A percentile compares a stretch with the other conserved stretches of the same genome.
phyloP scores from a whole-genome alignment of 2,888 invertebrate genomes.

The Ochropacha duplaris region DNA sequence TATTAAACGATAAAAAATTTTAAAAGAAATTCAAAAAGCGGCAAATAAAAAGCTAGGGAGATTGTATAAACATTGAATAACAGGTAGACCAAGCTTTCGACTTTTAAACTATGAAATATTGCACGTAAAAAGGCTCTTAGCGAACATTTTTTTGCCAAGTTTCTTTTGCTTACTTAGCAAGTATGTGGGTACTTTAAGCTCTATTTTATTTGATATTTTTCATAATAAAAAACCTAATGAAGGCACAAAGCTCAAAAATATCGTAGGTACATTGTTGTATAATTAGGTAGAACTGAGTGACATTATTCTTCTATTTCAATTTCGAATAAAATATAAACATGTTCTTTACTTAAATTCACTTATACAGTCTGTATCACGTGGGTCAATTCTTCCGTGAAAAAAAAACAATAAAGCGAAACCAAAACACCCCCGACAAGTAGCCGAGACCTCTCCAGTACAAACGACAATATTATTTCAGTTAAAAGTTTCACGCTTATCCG shows the following conservation, averaged over 20 bases:
- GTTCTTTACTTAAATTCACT: too few species aligned
- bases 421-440: slow-evolving; percentile 23
- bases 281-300: too few species aligned
- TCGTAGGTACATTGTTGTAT: too few species aligned
- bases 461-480: slow-evolving; percentile 72
- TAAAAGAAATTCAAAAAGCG: neutral
- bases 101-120: slow-evolving; percentile 60
- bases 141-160: slow-evolving; percentile 40
- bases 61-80: slow-evolving; percentile 50
- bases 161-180: slow-evolving; percentile 37
- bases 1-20: neutral
- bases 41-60: slow-evolving; percentile 25
- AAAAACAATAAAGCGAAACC: slow-evolving; percentile 23
- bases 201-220: slow-evolving; percentile 23
- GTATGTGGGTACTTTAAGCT: slow-evolving; percentile 33
- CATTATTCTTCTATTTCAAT: too few species aligned
- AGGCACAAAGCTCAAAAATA: too few species aligned
- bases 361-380: neutral
- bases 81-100: slow-evolving; percentile 45
- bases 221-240: neutral
- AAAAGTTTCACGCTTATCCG: slow-evolving; percentile 67
- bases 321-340: too few species aligned
- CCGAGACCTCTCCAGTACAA: slow-evolving; percentile 44
- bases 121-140: slow-evolving; percentile 52
- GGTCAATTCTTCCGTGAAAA: neutral